A percentile compares a stretch with the other conserved stretches of the same genome.
phyloP scores from a whole-genome alignment of 1,140 invertebrate species.

The Cecropterus lyciades region DNA sequence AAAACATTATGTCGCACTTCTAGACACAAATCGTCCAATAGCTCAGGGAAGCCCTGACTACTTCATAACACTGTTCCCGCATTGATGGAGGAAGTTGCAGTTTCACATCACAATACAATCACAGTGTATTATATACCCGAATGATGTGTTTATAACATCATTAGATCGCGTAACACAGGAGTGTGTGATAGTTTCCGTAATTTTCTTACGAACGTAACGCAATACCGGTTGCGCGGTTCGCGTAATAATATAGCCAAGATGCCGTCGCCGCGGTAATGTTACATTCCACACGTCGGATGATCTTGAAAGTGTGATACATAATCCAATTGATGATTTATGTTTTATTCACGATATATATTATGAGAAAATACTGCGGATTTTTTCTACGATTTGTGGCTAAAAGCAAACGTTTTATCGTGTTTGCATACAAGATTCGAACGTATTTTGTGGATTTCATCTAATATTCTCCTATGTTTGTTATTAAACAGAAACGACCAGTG shows the following conservation, averaged over 20 bases:
- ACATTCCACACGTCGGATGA: background rate
- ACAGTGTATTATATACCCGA: background rate
- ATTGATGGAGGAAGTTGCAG: no score
- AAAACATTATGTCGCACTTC: no score
- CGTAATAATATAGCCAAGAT: slow-evolving; percentile 28
- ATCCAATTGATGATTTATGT: background rate
- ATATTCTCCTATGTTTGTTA: no score
- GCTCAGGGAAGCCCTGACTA: no score
- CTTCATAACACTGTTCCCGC: no score
- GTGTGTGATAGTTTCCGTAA: slow-evolving; percentile 3
- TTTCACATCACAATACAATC: background rate
- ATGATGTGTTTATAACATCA: background rate
- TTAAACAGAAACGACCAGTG: no score
- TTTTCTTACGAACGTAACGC: slow-evolving; percentile 16
- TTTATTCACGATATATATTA: background rate
- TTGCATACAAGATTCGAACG: no score
- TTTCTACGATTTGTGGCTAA: no score
- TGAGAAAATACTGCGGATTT: no score
- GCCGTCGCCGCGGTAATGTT: slow-evolving; percentile 5
- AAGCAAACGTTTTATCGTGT: no score
- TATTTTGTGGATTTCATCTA: no score
- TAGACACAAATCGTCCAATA: no score
- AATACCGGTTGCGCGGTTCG: slow-evolving; percentile 9
- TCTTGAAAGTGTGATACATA: background rate
- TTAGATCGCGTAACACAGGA: background rate